Evolutionary conservation across 2,888 invertebrate genomes (phyloP), one percentile per base, ranked within the genome.

Genomic region (Resseliella maxima): DNA sequence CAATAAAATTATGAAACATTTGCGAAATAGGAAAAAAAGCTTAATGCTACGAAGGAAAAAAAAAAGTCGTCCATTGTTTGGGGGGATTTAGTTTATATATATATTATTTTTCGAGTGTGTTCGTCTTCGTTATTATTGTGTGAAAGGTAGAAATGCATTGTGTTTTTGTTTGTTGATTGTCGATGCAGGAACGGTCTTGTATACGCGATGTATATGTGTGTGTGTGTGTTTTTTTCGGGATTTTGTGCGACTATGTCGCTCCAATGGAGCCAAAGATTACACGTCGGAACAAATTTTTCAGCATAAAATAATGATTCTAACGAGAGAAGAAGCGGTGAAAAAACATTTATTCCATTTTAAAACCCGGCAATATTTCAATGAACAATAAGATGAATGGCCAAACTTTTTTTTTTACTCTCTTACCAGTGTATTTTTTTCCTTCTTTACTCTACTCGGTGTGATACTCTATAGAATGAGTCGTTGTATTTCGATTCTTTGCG

Each of bases 1-100:
- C 72, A 72, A 72, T 72, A 72, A 72, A 72, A 72, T 72, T 72
- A 72, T 72, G 72, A 72, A 72, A 72, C 72, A 72, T 72, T 72
- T 72, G 72, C 72, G 35, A 72, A 72, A 27, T 31, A 72, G 31
- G 72, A 72, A 31, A 72, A 72, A 72, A 72, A 72, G 72, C 72
- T 72, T 72, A 8, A 50, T 2, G 8, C 5, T 31, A 31, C 15
- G 31, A 31, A 72, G 27, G 18, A 5, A 50, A 18, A 15, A 18
- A 50, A 15, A 50, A 50, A 41, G 41, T 50, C 46, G 72, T 72
- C 72, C 72, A 72, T 72, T 72, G 72, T 72, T 72, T 35, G 72
- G 46, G 12, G 72, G n/a, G 72, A 72, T 72, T 35, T 35, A 72
- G 72, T 72, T 59, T 31, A 15, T 50, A 2, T 50, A 6, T 50